A percentile compares a stretch with the other conserved stretches of the same genome.
Conservation (phyloP, 2,797 vertebrate species). For the Intellagama lesueurii region DNA sequence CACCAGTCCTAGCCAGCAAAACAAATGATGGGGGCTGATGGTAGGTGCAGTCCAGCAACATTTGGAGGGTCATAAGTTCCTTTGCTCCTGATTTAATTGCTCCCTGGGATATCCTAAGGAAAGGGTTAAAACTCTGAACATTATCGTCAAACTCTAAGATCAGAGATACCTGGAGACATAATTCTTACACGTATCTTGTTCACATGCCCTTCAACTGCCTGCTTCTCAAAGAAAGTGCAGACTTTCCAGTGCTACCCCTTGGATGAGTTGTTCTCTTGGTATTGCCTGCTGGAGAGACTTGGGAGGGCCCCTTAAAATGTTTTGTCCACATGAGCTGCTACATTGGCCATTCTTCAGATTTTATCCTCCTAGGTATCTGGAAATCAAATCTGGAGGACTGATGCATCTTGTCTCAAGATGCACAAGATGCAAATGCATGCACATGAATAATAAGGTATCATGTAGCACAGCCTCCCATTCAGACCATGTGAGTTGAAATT, state of each 20-base stretch:
- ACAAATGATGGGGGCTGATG: too few relatives aligned
- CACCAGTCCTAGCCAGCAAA: too few relatives aligned
- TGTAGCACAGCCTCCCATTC: too few relatives aligned
- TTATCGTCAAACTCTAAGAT: too few relatives aligned
- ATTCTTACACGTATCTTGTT: not conserved
- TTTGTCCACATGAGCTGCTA: not conserved
- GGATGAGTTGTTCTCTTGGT: not conserved
- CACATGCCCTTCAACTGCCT: not conserved
- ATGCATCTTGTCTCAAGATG: not conserved
- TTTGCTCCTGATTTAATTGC: not conserved
- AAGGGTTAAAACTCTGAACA: not conserved
- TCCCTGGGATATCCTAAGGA: not conserved
- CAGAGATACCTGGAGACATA: not conserved
- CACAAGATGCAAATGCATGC: too few relatives aligned
- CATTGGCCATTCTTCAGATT: not conserved
- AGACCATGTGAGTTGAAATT: not conserved
- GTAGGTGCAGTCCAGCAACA: too few relatives aligned
- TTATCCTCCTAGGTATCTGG: not conserved
- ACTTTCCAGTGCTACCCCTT: not conserved
- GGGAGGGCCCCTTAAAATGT: too few relatives aligned
- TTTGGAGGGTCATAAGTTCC: not conserved
- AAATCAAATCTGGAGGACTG: not conserved
- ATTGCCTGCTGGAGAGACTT: not conserved
- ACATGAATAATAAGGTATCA: too few relatives aligned
- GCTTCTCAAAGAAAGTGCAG: not conserved